Percentiles rank a stretch among this genome's conserved stretches.
These are phyloP conservation scores for Tetraneura akinire DNA, from an alignment of 1,140 invertebrate genomes.

Conservation along the genomic window DNA sequence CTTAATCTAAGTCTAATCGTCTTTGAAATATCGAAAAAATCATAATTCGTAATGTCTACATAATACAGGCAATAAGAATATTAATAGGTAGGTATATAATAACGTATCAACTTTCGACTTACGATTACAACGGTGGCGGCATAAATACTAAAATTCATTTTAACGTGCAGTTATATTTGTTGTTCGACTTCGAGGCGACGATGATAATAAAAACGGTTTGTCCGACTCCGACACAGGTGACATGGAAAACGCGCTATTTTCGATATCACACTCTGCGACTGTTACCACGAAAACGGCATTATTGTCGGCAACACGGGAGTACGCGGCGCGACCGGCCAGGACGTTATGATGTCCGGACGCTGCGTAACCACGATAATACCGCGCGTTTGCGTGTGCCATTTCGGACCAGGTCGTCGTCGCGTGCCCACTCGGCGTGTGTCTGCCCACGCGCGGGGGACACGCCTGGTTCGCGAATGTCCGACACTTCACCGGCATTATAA, in stretches of 20 bases:
- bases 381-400: neutral
- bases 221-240: no score
- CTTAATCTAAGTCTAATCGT: no score
- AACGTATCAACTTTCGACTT: no score
- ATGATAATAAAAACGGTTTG: neutral
- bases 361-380: neutral
- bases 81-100: no score
- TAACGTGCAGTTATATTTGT: neutral
- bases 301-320: neutral
- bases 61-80: no score
- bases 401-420: slow-evolving; percentile 27
- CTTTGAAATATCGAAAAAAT: no score
- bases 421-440: slow-evolving; percentile 32
- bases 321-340: slow-evolving; percentile 12
- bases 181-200: neutral
- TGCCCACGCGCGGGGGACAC: slow-evolving; percentile 36
- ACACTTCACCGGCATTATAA: neutral
- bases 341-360: slow-evolving; percentile 19
- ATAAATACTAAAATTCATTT: neutral
- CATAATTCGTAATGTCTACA: no score
- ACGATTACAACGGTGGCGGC: no score
- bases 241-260: no score
- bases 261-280: neutral
- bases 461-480: slow-evolving; percentile 35
- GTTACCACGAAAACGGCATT: neutral